Conservation (phyloP, 2,888 invertebrate genomes). For the Metacarcinus magister region DNA sequence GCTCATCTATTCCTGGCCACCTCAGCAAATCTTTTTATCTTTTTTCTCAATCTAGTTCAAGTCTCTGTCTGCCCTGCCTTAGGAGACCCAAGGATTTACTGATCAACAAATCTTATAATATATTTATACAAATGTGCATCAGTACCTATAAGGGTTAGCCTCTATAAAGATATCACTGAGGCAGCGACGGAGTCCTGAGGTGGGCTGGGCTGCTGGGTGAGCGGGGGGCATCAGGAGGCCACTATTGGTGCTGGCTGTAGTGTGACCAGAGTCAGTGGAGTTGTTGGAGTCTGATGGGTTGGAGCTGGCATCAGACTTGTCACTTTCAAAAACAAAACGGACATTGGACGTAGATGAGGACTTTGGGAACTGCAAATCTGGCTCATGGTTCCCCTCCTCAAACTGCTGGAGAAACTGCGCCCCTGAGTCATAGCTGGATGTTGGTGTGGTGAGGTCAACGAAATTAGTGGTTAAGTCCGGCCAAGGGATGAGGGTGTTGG, state of each 20-base stretch:
- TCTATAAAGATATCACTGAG: slow-evolving; percentile 81
- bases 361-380: slow-evolving; percentile 52
- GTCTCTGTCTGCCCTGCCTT: too few species aligned
- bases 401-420: not conserved
- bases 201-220: slow-evolving; percentile 1
- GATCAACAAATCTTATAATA: not conserved
- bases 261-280: slow-evolving; percentile 76
- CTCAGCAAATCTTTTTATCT: too few species aligned
- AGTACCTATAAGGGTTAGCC: slow-evolving; percentile 81
- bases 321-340: slow-evolving; percentile 71
- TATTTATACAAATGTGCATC: not conserved
- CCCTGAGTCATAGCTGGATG: slow-evolving; percentile 75
- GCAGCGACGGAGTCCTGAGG: slow-evolving; percentile 75
- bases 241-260: slow-evolving; percentile 75
- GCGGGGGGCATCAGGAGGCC: slow-evolving; percentile 76
- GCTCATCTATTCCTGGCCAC: too few species aligned
- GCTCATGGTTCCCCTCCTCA: slow-evolving; percentile 67
- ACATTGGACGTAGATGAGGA: slow-evolving; percentile 59
- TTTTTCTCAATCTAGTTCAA: too few species aligned
- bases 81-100: not conserved
- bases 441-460: slow-evolving; percentile 54
- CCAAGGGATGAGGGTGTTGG: slow-evolving; percentile 81
- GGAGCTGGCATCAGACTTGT: slow-evolving; percentile 75
- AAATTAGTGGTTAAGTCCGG: slow-evolving; percentile 77
- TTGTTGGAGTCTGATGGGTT: slow-evolving; percentile 78